Base-by-base conservation (phyloP, 2,888 invertebrate genomes). In the Aphodius sticticus region DNA sequence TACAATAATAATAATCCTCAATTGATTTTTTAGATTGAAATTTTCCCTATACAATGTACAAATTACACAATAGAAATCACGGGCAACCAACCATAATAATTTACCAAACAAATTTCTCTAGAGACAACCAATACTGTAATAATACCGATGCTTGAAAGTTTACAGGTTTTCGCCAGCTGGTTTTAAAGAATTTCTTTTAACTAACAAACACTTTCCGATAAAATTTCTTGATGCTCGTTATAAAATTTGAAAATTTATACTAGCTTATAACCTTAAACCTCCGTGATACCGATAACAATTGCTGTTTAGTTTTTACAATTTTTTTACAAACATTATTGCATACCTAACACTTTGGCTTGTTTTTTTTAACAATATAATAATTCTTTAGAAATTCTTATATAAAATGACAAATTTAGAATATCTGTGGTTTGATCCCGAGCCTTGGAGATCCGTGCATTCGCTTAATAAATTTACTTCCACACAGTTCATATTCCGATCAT, bases 241-340 rank as follows among this genome's bases (percentile, higher is more conserved):
- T 84, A 84, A 84, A 83, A 83, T 85, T 82, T 84, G 81, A 83
- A 78, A 35, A 76, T 79, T 84, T 82, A 82, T 80, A 81, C 81
- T 82, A 82, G 79, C 80, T 79, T 81, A 82, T 82, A 84, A 85
- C 83, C 84, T 81, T 81, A 83, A 84, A 85, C 83, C 85, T 85
- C 84, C 83, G 85, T 85, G 86, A 87, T 85, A 86, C 85, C 83
- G 81, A 84, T 86, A 87, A 87, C 87, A 87, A 86, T 85, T 87
- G 86, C 87, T 85, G 86, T 86, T 82, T 76, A 78, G 76, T 79
- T 79, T 79, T 77, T 75, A 37, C 69, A 69, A 26, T 69, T 74
- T 77, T 79, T 77, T 79, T 74, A 71, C 72, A 78, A 84, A 85
- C 84, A 85, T 86, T 85, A 86, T 86, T 86, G 85, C 85, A 85